Conservation (phyloP, 2,113 vertebrate genomes). For the Bolborhynchus lineola region DNA sequence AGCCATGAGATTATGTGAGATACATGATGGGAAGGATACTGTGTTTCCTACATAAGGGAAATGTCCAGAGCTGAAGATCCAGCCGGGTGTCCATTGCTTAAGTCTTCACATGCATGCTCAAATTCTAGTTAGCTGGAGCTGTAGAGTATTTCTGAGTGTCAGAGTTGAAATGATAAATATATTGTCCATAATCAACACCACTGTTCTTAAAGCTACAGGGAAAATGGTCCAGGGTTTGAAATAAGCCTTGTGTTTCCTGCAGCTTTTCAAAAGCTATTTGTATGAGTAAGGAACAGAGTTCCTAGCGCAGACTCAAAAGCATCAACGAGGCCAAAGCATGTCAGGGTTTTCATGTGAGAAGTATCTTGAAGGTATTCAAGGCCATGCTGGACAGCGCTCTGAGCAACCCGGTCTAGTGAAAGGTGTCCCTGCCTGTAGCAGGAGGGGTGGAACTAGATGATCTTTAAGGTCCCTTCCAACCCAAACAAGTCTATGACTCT, state of each 20-base stretch:
- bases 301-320: background rate
- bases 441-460: too few species aligned
- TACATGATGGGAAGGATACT: background rate
- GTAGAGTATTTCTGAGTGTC: background rate
- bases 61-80: background rate
- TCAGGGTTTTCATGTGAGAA: background rate
- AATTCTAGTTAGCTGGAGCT: background rate
- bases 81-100: background rate
- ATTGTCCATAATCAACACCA: background rate
- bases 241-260: background rate
- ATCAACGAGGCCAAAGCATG: background rate
- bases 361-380: background rate
- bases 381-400: background rate
- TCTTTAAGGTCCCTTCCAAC: background rate
- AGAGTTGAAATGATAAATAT: background rate
- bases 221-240: background rate
- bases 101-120: background rate
- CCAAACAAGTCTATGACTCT: background rate
- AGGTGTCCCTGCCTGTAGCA: background rate
- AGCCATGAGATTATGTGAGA: background rate
- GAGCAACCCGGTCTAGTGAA: background rate
- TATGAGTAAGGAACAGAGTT: background rate
- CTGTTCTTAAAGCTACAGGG: background rate
- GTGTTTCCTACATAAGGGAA: background rate
- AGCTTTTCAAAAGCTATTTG: background rate